Evolutionary conservation across 2,888 invertebrate species (phyloP).

Genomic region (Oligia fasciuncula): DNA sequence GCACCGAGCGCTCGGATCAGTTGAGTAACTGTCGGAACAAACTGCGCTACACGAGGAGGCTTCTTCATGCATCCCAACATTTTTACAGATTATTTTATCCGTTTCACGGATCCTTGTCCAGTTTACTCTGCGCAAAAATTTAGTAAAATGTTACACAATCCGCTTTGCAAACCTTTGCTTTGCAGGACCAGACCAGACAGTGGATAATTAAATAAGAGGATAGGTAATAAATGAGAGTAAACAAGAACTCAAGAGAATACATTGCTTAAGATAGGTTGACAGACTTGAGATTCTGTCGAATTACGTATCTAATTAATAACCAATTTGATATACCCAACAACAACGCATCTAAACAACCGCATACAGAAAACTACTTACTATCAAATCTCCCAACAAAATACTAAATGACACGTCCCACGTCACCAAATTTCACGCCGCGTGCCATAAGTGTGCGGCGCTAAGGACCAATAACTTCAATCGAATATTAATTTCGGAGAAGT

Average conservation of each 20-base stretch:
- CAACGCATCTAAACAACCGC: background rate
- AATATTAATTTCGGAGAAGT: conserved; percentile 78
- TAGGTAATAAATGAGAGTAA: background rate
- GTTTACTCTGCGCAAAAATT: too few relatives aligned
- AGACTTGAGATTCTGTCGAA: background rate
- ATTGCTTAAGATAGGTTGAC: background rate
- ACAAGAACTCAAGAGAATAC: background rate
- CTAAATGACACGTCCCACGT: conserved; percentile 21
- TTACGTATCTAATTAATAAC: background rate
- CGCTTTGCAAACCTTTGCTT: too few relatives aligned
- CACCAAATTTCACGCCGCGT: conserved; percentile 25
- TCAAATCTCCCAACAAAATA: conserved; percentile 22
- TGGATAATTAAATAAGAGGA: background rate
- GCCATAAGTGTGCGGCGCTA: conserved; percentile 39
- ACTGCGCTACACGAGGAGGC: too few relatives aligned
- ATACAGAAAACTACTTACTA: conserved; percentile 15
- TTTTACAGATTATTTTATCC: too few relatives aligned
- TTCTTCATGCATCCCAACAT: too few relatives aligned
- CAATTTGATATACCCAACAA: background rate
- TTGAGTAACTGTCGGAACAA: too few relatives aligned
- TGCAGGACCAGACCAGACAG: too few relatives aligned
- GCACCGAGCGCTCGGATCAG: too few relatives aligned
- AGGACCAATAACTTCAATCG: conserved; percentile 75
- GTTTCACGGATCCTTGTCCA: background rate
- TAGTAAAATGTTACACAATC: background rate